Evolutionary conservation across 2,888 invertebrate species (phyloP), one percentile per base, ranked within the genome.

Genomic region (Volucella inflata): DNA sequence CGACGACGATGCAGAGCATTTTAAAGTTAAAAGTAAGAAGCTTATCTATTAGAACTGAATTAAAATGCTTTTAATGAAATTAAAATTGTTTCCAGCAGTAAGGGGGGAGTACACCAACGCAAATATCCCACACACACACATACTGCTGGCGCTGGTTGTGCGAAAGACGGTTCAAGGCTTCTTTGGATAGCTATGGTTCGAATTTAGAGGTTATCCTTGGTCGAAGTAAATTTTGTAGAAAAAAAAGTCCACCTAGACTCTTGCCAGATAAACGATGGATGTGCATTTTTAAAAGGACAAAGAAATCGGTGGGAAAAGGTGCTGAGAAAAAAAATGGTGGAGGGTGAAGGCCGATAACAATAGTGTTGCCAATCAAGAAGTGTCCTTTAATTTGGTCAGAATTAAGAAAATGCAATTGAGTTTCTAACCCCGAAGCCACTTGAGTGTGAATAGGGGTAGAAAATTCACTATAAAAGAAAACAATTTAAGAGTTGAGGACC

Each of bases 11-110:
- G 68, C 62, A 10, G 71, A 81, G 51, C 71, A 68, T 85, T 85
- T 85, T 81, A 81, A 85, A 85, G 85, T 85, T 85, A 77, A 85
- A 76, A 81, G 81, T 85, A 85, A 85, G 81, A 81, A 85, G 85
- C 85, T 85, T 85, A 85, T 85, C 81, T 85, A 76, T 80, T 76
- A 77, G 68, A 85, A 81, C 76, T 81, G 81, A 85, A 85, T 85
- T 85, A 85, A 85, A 85, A 85, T 81, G 81, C 85, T 85, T 85
- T 85, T 85, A 85, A 85, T 85, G 85, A 85, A 85, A 85, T 85
- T 85, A 85, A 85, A 85, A 85, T 72, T 72, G 71, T 85, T 81
- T 57, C 72, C 64, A 65, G 64, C 21, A 46, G 10, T 30, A 46
- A 3, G 44, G 44, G 40, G 60, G 14, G 57, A 17, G 12, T 16